These are phyloP conservation scores for Bungarus multicinctus DNA, from an alignment of 2,113 vertebrate species.

Conservation along the genomic window DNA sequence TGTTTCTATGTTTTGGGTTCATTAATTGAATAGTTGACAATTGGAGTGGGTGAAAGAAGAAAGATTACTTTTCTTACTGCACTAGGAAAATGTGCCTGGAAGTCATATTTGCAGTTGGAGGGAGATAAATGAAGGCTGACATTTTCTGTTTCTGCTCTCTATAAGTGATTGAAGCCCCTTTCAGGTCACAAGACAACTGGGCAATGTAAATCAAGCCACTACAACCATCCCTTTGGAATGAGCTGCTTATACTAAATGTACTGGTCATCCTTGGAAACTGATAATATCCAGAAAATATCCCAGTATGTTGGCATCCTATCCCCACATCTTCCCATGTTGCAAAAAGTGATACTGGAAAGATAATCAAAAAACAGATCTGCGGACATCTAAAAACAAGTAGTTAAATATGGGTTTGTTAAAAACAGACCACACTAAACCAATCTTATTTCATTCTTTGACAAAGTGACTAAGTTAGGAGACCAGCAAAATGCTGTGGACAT, in stretches of 20 bases:
- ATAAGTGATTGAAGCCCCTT: not conserved
- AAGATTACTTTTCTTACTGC: not conserved
- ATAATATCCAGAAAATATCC: not conserved
- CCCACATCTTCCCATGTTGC: not conserved
- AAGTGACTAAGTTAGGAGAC: too few relatives aligned
- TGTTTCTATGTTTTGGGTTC: too few relatives aligned
- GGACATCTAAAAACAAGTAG: too few relatives aligned
- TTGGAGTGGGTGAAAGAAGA: too few relatives aligned
- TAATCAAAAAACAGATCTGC: too few relatives aligned
- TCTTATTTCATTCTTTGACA: too few relatives aligned
- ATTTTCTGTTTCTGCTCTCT: not conserved
- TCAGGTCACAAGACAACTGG: not conserved
- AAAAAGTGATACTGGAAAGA: too few relatives aligned
- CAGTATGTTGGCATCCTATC: not conserved
- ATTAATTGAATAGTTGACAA: too few relatives aligned
- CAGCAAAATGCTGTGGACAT: too few relatives aligned
- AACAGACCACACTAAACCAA: too few relatives aligned
- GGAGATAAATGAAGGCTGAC: not conserved
- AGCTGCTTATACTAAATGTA: not conserved
- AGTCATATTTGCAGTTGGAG: not conserved
- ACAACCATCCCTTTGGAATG: too few relatives aligned
- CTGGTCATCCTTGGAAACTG: not conserved
- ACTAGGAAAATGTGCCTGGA: not conserved
- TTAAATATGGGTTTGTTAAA: too few relatives aligned
- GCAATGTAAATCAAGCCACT: not conserved